phyloP scores from a whole-genome alignment of 2,888 invertebrate genomes.

The Ichneumon xanthorius region DNA sequence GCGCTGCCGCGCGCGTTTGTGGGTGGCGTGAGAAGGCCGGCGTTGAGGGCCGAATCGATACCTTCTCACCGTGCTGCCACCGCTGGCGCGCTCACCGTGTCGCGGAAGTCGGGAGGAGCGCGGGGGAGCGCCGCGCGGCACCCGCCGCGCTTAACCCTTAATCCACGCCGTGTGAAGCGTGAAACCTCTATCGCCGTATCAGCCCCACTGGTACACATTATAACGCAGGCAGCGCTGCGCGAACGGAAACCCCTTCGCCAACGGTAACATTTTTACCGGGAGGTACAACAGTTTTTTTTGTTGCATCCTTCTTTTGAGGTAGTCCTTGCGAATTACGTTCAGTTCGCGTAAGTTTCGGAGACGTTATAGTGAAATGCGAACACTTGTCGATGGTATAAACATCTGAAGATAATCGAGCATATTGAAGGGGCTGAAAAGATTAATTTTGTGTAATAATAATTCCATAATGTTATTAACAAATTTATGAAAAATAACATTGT shows the following conservation, averaged over 20 bases:
- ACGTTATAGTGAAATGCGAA: too few species aligned
- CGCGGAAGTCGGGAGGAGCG: constrained; percentile 47
- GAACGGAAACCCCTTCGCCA: constrained; percentile 11
- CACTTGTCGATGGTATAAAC: too few species aligned
- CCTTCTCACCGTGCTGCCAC: constrained; percentile 65
- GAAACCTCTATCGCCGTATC: constrained; percentile 59
- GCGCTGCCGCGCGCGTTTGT: constrained; percentile 53
- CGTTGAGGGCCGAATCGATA: constrained; percentile 74
- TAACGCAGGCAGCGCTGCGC: background rate
- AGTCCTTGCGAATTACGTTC: too few species aligned
- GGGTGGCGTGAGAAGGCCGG: constrained; percentile 63
- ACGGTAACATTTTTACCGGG: constrained; percentile 1
- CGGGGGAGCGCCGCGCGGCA: constrained; percentile 66
- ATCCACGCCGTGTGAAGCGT: constrained; percentile 61
- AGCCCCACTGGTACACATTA: background rate
- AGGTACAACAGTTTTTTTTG: too few species aligned
- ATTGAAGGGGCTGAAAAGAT: too few species aligned
- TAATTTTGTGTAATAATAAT: too few species aligned
- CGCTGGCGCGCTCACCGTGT: constrained; percentile 20
- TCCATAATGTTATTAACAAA: too few species aligned
- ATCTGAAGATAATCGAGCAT: too few species aligned
- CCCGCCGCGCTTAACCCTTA: constrained; percentile 74
- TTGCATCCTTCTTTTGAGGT: too few species aligned
- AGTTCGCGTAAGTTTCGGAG: too few species aligned
- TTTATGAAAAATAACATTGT: too few species aligned